Evolutionary conservation across 2,888 invertebrate species (phyloP).

Genomic region (Octonoba sinensis): DNA sequence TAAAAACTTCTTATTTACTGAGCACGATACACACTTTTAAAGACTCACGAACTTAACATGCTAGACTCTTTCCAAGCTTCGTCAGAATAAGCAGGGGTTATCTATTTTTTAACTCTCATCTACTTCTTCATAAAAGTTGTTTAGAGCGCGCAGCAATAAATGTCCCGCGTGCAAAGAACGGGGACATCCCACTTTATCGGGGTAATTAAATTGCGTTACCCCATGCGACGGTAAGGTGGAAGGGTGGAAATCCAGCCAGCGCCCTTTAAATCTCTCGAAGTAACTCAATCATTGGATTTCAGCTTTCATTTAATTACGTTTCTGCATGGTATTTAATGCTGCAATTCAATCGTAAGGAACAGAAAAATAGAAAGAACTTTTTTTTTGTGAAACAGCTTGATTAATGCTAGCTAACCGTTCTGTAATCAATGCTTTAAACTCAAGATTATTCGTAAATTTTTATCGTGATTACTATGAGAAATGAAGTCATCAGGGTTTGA

Average conservation of each 20-base stretch:
- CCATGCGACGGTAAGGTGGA: background rate
- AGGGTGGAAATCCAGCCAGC: no score
- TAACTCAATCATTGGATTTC: conserved; percentile 56
- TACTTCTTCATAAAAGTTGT: conserved; percentile 49
- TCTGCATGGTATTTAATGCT: conserved; percentile 31
- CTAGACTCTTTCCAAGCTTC: no score
- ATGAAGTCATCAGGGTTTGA: no score
- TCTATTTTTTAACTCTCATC: no score
- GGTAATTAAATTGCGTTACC: conserved; percentile 53
- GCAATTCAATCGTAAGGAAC: conserved; percentile 22
- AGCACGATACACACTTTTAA: no score
- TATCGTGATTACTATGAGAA: no score
- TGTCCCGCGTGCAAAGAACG: conserved; percentile 32
- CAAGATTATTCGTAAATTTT: no score
- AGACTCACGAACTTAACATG: no score
- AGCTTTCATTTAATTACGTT: conserved; percentile 60
- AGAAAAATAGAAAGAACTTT: conserved; percentile 6
- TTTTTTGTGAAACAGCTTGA: background rate
- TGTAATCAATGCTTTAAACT: no score
- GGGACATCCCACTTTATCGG: conserved; percentile 46
- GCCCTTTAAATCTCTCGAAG: conserved; percentile 14
- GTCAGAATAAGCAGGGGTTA: no score
- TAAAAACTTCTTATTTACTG: no score
- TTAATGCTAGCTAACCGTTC: no score
- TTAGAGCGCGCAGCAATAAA: conserved; percentile 52